These are phyloP conservation scores for Drosophila setosimentum DNA, from an alignment of 2,888 invertebrate genomes.

Conservation along the genomic window DNA sequence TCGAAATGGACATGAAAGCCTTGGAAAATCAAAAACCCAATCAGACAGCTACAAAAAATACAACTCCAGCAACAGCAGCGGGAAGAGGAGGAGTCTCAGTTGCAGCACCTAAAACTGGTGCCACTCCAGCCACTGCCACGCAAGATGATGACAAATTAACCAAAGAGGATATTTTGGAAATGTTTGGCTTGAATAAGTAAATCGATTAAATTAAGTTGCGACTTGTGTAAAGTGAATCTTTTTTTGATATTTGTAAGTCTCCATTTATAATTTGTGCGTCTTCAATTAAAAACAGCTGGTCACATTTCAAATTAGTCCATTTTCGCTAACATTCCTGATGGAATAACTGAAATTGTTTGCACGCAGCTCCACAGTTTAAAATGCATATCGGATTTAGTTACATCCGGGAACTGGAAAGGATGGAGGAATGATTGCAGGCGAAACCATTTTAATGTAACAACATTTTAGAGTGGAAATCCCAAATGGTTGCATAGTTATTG, in stretches of 20 bases:
- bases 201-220: not conserved
- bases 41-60: not conserved
- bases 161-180: constrained; percentile 63
- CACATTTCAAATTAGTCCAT: not conserved
- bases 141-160: constrained; percentile 46
- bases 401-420: constrained; percentile 22
- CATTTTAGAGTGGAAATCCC: constrained; percentile 9
- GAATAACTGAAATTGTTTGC: constrained; percentile 9
- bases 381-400: constrained; percentile 16
- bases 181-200: constrained; percentile 52
- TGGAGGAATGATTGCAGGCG: constrained; percentile 10
- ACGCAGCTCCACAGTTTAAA: not conserved
- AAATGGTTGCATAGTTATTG: constrained; percentile 12
- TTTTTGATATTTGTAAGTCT: no score
- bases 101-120: not conserved
- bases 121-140: not conserved
- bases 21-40: not conserved
- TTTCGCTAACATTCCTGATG: not conserved
- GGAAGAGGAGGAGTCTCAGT: not conserved
- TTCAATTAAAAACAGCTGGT: not conserved
- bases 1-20: not conserved
- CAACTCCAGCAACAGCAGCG: not conserved
- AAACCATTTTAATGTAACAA: constrained; percentile 8
- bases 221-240: not conserved
- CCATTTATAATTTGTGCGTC: not conserved